Percentiles rank a stretch among this genome's conserved stretches.
Evolutionary conservation across 1,140 invertebrate genomes (phyloP).

Genomic region (Eubasilissa regina): DNA sequence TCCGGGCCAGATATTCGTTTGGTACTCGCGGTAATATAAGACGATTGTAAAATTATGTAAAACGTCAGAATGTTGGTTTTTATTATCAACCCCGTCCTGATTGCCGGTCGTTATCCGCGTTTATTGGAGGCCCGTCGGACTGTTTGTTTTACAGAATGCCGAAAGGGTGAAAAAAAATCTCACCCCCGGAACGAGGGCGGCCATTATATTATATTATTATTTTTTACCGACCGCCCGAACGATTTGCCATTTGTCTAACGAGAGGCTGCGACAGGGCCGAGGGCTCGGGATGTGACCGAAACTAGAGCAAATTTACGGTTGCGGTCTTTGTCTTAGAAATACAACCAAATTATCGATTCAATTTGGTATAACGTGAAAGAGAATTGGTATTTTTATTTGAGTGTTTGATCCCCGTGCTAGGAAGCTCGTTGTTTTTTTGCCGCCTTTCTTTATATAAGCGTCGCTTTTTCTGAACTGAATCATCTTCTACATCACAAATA

Average conservation of each 20-base stretch:
- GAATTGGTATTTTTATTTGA: too few species aligned
- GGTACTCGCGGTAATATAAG: slow-evolving; percentile 11
- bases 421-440: too few species aligned
- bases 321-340: too few species aligned
- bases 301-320: too few species aligned
- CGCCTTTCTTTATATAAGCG: too few species aligned
- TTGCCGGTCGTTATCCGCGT: slow-evolving; percentile 29
- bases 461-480: too few species aligned
- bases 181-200: background rate
- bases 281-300: background rate
- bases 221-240: slow-evolving; percentile 4
- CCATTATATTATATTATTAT: background rate
- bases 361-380: too few species aligned
- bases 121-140: slow-evolving; percentile 1
- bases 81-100: slow-evolving; percentile 37
- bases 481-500: too few species aligned
- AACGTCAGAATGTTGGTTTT: slow-evolving; percentile 22
- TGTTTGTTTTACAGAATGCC: slow-evolving; percentile 42
- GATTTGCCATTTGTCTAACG: slow-evolving; percentile 39
- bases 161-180: slow-evolving; percentile 34
- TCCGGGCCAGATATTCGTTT: background rate
- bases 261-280: background rate
- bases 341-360: too few species aligned
- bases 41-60: slow-evolving; percentile 32
- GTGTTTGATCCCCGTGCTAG: too few species aligned